These are phyloP conservation scores for Leguminivora glycinivorella DNA, from an alignment of 1,140 invertebrate genomes.

Conservation along the genomic window DNA sequence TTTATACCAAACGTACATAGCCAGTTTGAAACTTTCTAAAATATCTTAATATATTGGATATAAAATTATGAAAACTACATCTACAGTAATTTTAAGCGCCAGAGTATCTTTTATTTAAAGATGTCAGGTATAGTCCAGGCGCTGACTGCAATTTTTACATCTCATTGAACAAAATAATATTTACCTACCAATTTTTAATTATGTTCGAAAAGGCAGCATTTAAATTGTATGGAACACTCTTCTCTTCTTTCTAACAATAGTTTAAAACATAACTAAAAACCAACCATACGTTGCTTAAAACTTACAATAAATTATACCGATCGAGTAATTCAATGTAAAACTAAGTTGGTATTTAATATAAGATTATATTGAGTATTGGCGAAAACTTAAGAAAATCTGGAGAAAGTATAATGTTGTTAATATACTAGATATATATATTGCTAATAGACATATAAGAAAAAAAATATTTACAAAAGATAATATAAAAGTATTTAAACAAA, in stretches of 20 bases:
- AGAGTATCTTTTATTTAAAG: not conserved
- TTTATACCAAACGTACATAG: conserved; percentile 14
- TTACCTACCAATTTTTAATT: not conserved
- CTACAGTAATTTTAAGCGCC: conserved; percentile 6
- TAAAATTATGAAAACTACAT: conserved; percentile 28
- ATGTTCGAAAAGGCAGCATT: not conserved
- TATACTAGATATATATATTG: not conserved
- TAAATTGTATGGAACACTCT: not conserved
- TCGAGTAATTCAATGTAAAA: conserved; percentile 33
- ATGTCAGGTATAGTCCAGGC: conserved; percentile 3
- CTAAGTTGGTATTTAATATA: conserved; percentile 30
- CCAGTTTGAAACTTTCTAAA: not conserved
- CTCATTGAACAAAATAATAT: not conserved
- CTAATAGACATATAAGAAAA: conserved; percentile 29
- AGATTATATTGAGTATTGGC: conserved; percentile 46
- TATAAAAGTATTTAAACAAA: conserved; percentile 21
- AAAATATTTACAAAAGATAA: conserved; percentile 52
- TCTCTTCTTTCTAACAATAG: not conserved
- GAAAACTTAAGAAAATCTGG: conserved; percentile 33
- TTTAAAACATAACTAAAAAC: not conserved
- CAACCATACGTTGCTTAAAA: conserved; percentile 17
- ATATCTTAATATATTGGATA: conserved; percentile 16
- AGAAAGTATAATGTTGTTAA: conserved; percentile 29
- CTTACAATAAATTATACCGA: conserved; percentile 27
- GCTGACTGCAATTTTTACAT: not conserved